Evolutionary conservation across 2,888 invertebrate genomes (phyloP).

Genomic region (Ectobius pallidus): DNA sequence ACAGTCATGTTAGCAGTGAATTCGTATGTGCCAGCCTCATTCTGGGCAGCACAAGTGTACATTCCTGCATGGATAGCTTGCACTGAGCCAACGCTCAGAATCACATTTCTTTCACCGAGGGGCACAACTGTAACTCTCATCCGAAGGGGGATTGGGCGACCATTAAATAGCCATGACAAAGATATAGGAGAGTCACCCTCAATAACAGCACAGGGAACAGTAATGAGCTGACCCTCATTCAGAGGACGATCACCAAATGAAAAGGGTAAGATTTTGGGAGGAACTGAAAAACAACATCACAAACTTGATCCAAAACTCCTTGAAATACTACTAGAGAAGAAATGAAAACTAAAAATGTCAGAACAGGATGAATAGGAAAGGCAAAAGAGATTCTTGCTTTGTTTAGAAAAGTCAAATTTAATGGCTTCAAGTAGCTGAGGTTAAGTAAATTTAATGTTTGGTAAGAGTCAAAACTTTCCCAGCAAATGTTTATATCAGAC

Average conservation of each 20-base stretch:
- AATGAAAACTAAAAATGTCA: too few relatives aligned
- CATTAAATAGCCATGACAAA: constrained; percentile 75
- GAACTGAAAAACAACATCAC: constrained; percentile 65
- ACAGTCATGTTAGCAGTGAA: constrained; percentile 35
- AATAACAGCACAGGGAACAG: constrained; percentile 62
- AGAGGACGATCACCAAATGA: constrained; percentile 67
- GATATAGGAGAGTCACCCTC: constrained; percentile 76
- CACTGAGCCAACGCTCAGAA: constrained; percentile 72
- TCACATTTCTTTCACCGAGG: constrained; percentile 62
- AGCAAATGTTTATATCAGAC: too few relatives aligned
- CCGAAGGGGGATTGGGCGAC: constrained; percentile 58
- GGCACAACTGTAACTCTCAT: constrained; percentile 47
- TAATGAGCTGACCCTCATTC: constrained; percentile 68
- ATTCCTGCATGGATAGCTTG: constrained; percentile 73
- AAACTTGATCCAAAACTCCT: constrained; percentile 72
- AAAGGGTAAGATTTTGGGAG: constrained; percentile 70
- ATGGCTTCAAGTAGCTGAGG: too few relatives aligned
- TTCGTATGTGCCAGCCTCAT: constrained; percentile 64
- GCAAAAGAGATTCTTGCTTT: not conserved
- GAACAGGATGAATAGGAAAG: not conserved
- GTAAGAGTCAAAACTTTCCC: too few relatives aligned
- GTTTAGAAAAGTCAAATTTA: too few relatives aligned
- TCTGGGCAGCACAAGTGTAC: constrained; percentile 76
- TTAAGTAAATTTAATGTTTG: too few relatives aligned
- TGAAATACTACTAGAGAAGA: constrained; percentile 68